These are phyloP conservation scores for Ommatoiulus sabulosus DNA, from an alignment of 2,888 invertebrate species.

Conservation along the genomic window DNA sequence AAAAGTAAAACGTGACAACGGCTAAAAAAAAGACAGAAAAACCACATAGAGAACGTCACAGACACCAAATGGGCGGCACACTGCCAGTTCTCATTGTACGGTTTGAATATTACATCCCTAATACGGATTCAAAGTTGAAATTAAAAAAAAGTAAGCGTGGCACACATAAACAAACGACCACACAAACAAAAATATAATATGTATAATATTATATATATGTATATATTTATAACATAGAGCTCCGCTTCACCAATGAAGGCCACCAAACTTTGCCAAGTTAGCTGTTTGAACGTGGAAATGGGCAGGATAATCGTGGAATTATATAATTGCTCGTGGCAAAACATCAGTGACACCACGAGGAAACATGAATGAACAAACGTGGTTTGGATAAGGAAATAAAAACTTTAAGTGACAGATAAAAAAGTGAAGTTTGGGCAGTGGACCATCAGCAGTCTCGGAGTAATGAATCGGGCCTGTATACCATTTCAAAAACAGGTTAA, in stretches of 20 bases:
- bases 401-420: not conserved
- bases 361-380: not conserved
- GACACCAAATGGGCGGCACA: not conserved
- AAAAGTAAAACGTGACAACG: slow-evolving; percentile 25
- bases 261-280: slow-evolving; percentile 5
- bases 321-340: not conserved
- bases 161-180: slow-evolving; percentile 44
- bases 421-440: not conserved
- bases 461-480: not conserved
- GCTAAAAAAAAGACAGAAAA: not conserved
- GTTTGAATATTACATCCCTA: slow-evolving; percentile 3
- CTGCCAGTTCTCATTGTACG: slow-evolving; percentile 29
- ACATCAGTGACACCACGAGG: not conserved
- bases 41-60: not conserved
- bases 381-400: not conserved
- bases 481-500: no score
- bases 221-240: slow-evolving; percentile 48
- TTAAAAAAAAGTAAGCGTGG: slow-evolving; percentile 39
- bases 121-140: not conserved
- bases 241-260: slow-evolving; percentile 52
- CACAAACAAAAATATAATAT: slow-evolving; percentile 40
- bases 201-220: slow-evolving; percentile 18
- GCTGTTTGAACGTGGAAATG: not conserved
- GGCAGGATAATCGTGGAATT: not conserved
- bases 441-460: not conserved